Percentiles rank a stretch among this genome's conserved stretches.
These are phyloP conservation scores for Diadophis punctatus DNA, from an alignment of 2,113 vertebrate genomes.

Conservation along the genomic window DNA sequence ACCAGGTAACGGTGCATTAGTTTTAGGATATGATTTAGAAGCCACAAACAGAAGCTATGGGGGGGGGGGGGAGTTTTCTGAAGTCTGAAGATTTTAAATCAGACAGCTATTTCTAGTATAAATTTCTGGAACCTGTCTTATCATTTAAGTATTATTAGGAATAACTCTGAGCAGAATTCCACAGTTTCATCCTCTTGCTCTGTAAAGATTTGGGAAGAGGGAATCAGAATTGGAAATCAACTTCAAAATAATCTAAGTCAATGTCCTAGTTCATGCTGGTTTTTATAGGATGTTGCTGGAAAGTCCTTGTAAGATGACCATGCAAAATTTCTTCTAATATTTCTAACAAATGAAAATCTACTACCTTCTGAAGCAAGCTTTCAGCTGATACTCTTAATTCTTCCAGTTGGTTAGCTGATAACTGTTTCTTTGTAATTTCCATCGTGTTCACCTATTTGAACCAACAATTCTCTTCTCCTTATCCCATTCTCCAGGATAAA, in stretches of 20 bases:
- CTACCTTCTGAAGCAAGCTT: no score
- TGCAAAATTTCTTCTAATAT: neutral
- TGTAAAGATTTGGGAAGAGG: neutral
- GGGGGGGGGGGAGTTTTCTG: neutral
- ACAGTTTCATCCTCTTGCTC: neutral
- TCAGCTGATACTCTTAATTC: no score
- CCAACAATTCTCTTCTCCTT: neutral
- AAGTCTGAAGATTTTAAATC: neutral
- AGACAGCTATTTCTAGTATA: neutral
- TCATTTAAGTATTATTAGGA: neutral
- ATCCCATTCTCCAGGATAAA: neutral
- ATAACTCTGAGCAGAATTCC: neutral
- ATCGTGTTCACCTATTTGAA: neutral
- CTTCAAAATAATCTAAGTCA: neutral
- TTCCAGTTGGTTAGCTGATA: no score
- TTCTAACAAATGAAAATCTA: neutral
- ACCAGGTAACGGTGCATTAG: constrained; percentile 64
- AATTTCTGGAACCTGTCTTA: neutral
- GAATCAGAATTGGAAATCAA: neutral
- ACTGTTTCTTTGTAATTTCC: no score
- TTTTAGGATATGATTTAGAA: neutral
- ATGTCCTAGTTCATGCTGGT: neutral
- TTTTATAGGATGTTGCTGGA: neutral
- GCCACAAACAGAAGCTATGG: neutral
- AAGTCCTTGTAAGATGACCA: neutral